Evolutionary conservation across 2,797 vertebrate species (phyloP), one percentile per base, ranked within the genome.

Genomic region (Knipowitschia caucasica): DNA sequence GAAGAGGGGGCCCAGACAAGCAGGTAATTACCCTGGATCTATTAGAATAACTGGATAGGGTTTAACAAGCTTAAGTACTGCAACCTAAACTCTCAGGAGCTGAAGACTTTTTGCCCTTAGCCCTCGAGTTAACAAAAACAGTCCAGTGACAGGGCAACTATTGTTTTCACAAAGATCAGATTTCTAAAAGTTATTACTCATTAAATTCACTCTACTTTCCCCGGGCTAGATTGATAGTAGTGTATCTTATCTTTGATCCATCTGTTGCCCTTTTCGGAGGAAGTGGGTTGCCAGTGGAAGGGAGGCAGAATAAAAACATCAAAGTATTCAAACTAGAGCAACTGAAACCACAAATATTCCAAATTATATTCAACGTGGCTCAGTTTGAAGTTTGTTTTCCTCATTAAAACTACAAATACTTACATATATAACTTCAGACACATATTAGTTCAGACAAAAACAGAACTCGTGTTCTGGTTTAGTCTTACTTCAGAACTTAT

Each of bases 1-100:
- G 50, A 94, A 93, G 80, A 88, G 93, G 83, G 92, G 78, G 64
- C 90, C 80, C 0, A 74, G 92, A 8, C 93, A 89, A 90, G 89
- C 91, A 85, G 90, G 92, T 90, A 85, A 72, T 44, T 18, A 45
- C 15, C n/a, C n/a, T 10, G 29, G 20, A 2, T 17, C 18, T 39
- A 11, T 50, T 61, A 61, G 14, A 44, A 46, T 17, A 15, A 9
- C 44, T 42, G 21, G 14, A 42, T 25, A 14, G 3, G 34, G 7
- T 56, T n/a, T n/a, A 4, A 36, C 5, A 15, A 38, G 35, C 15
- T 2, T 17, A 36, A 9, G n/a, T n/a, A n/a, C n/a, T n/a, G n/a
- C n/a, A n/a, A n/a, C n/a, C n/a, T n/a, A n/a, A n/a, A n/a, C n/a
- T n/a, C n/a, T n/a, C n/a, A n/a, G n/a, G n/a, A n/a, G n/a, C n/a